Evolutionary conservation across 30 jellyfish, hydroid and myxozoan species (phyloP), one percentile per base, ranked within the genome.

Genomic region (Morbakka virulenta): DNA sequence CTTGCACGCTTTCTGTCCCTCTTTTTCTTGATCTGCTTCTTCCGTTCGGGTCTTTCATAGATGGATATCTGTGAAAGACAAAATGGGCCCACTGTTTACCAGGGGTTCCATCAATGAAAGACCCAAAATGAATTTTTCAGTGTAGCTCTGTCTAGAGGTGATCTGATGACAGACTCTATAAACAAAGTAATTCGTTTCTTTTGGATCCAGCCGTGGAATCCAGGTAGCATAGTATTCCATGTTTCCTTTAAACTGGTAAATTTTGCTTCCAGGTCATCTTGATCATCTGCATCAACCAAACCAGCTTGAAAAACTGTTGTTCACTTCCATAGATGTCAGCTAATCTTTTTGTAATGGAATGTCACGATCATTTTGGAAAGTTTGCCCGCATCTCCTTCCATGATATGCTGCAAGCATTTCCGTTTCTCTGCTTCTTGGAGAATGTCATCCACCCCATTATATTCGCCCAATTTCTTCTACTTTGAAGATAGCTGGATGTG

Each of bases 241-340:
- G 20, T 25, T 25, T 73, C 78, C 28, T 73, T 49, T 50, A 73
- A 48, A 30, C 85, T 73, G 6, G 28, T 49, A 29, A 73, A 48
- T 26, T 73, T 73, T 26, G 29, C 62, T 14, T 49, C 62, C n/a
- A 73, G 30, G 29, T 73, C 85, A 35, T 73, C 85, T 35, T 30
- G 52, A 30, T 50, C 85, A 26, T 49, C 77, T 4, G 85, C 85
- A 73, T 73, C 85, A 48, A 35, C 85, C 2, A 73, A 48, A 9
- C 85, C 85, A 73, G 52, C 14, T 35, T 73, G 77, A 9, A 17
- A 29, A 21, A 73, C 29, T 24, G 52, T 24, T 73, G 85, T 28
- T 73, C 23, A 24, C 77, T 73, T 30, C 85, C 85, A 50, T 73
- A 73, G 62, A 50, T 73, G 85, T 48, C 75, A 1, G 85, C 35